Conservation (phyloP, 2,888 invertebrate genomes). For the Cyclophora albipunctata region DNA sequence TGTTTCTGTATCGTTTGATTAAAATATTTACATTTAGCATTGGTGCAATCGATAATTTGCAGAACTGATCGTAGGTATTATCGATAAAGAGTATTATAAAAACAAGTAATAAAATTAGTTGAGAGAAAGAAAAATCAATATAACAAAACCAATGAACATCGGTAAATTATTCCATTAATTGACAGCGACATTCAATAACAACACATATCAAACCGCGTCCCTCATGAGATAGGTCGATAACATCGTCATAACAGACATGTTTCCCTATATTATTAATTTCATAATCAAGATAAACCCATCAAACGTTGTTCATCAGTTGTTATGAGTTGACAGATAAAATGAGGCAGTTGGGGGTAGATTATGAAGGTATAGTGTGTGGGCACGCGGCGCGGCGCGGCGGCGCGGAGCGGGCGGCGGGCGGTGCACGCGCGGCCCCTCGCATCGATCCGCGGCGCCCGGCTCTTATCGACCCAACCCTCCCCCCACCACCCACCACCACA, state of each 20-base stretch:
- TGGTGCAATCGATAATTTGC: no score
- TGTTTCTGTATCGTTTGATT: no score
- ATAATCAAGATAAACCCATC: slow-evolving; percentile 6
- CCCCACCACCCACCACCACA: slow-evolving; percentile 35
- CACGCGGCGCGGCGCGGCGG: slow-evolving; percentile 37
- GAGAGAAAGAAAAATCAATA: no score
- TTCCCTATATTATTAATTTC: slow-evolving; percentile 1
- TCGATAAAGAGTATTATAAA: no score
- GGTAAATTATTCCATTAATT: no score
- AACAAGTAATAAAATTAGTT: no score
- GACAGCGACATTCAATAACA: no score
- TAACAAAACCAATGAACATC: no score
- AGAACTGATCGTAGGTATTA: no score
- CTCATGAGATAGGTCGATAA: no score
- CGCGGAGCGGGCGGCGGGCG: slow-evolving; percentile 26
- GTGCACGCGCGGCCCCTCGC: slow-evolving; percentile 37
- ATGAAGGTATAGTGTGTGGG: slow-evolving; percentile 44
- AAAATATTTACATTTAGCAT: no score
- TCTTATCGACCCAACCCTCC: slow-evolving; percentile 56
- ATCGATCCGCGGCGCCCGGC: slow-evolving; percentile 62
- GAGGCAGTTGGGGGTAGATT: slow-evolving; percentile 26
- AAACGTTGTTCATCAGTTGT: slow-evolving; percentile 18
- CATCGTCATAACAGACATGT: neutral
- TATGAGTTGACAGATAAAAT: slow-evolving; percentile 29
- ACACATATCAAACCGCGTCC: no score